Evolutionary conservation across 2,888 invertebrate species (phyloP).

Genomic region (Dryocosmus kuriphilus): DNA sequence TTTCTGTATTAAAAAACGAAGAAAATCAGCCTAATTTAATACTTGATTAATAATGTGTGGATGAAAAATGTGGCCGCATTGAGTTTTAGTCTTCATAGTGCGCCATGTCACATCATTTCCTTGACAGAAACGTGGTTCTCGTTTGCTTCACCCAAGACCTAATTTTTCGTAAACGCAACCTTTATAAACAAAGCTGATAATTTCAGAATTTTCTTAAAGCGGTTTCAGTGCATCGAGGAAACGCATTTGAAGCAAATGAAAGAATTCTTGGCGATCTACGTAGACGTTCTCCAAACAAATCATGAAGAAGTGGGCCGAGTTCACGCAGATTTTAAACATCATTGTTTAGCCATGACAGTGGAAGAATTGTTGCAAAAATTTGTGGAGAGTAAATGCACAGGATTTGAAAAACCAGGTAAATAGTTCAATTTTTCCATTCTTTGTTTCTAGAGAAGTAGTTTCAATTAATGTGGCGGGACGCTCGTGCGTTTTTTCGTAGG

Average conservation of each 20-base stretch:
- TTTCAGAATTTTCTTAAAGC: slow-evolving; percentile 77
- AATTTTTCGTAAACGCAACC: no score
- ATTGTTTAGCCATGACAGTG: slow-evolving; percentile 94
- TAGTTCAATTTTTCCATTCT: neutral
- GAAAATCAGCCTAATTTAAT: no score
- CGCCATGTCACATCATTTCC: no score
- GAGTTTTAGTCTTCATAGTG: no score
- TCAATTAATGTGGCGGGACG: no score
- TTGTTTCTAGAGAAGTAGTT: no score
- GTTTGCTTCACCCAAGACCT: no score
- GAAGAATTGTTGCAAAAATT: slow-evolving; percentile 95
- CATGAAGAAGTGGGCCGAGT: slow-evolving; percentile 94
- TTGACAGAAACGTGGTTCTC: no score
- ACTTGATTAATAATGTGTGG: no score
- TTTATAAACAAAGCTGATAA: neutral
- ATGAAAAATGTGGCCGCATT: no score
- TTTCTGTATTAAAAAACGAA: no score
- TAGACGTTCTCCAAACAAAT: slow-evolving; percentile 91
- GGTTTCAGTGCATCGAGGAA: slow-evolving; percentile 97
- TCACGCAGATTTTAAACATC: slow-evolving; percentile 95
- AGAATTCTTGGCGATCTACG: slow-evolving; percentile 93
- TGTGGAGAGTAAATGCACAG: slow-evolving; percentile 94
- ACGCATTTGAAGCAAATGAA: slow-evolving; percentile 96
- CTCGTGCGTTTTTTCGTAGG: no score
- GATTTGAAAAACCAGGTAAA: slow-evolving; percentile 93